Conservation (phyloP, 2,888 invertebrate genomes). For the Pterostichus madidus region DNA sequence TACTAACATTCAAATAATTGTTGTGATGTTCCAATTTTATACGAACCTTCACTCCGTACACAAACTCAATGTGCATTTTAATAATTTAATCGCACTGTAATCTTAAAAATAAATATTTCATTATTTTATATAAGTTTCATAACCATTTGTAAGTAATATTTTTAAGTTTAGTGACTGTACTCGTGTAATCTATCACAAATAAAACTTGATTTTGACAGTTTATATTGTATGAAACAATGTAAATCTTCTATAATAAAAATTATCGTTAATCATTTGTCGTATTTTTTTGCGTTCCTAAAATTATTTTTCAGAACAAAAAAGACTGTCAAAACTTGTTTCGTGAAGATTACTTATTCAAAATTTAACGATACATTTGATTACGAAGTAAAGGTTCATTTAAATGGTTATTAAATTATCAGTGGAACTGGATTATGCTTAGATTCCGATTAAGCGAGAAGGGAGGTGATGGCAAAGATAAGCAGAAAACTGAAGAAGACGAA, state of each 20-base stretch:
- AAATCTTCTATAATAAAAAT: slow-evolving; percentile 29
- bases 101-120: slow-evolving; percentile 23
- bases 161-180: slow-evolving; percentile 32
- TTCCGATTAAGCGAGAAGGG: slow-evolving; percentile 75
- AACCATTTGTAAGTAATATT: slow-evolving; percentile 33
- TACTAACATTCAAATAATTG: slow-evolving; percentile 6
- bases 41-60: slow-evolving; percentile 27
- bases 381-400: slow-evolving; percentile 19
- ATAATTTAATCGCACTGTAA: slow-evolving; percentile 11
- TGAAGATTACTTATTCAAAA: slow-evolving; percentile 19
- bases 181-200: slow-evolving; percentile 45
- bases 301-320: slow-evolving; percentile 23
- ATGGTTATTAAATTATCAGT: slow-evolving; percentile 22
- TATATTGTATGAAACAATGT: slow-evolving; percentile 33
- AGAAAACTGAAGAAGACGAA: slow-evolving; percentile 42
- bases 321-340: slow-evolving; percentile 45
- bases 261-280: slow-evolving; percentile 39
- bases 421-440: slow-evolving; percentile 69
- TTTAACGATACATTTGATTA: background rate
- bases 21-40: slow-evolving; percentile 45
- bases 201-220: slow-evolving; percentile 44
- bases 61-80: slow-evolving; percentile 19
- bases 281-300: slow-evolving; percentile 24
- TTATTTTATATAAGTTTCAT: slow-evolving; percentile 35
- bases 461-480: slow-evolving; percentile 71